Evolutionary conservation across 2,888 invertebrate species (phyloP).

Genomic region (Anaspis maculata): DNA sequence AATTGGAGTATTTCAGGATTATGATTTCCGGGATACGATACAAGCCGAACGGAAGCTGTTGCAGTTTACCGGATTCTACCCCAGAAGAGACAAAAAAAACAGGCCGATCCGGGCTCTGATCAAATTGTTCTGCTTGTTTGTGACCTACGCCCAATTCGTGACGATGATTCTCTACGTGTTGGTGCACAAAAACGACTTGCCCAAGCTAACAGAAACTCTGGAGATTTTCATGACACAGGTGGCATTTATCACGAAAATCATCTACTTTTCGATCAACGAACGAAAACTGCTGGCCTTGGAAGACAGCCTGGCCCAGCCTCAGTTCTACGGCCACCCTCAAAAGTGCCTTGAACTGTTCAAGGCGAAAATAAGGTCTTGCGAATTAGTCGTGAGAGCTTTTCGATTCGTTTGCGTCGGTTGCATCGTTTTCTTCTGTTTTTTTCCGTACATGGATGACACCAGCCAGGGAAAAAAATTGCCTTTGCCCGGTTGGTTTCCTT

Average conservation of each 20-base stretch:
- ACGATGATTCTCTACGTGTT: conserved; percentile 5
- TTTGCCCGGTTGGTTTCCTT: conserved; percentile 7
- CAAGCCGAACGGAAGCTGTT: no score
- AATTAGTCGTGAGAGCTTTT: not conserved
- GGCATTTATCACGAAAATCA: conserved; percentile 2
- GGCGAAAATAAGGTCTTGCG: not conserved
- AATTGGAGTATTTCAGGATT: no score
- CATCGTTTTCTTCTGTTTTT: not conserved
- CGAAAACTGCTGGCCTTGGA: conserved; percentile 1
- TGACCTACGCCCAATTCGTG: conserved; percentile 1
- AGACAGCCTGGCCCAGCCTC: not conserved
- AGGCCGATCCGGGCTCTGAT: no score
- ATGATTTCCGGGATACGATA: no score
- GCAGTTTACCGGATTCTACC: conserved; percentile 2
- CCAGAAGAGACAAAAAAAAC: not conserved
- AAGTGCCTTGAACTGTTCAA: not conserved
- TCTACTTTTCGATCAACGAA: conserved; percentile 1
- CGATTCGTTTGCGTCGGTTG: not conserved
- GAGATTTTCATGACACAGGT: conserved; percentile 1
- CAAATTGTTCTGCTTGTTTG: not conserved
- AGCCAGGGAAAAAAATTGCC: conserved; percentile 2
- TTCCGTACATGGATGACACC: conserved; percentile 2
- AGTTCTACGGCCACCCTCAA: conserved; percentile 1
- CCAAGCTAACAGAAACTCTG: conserved; percentile 4
- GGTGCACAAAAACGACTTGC: conserved; percentile 3